Base-by-base conservation (phyloP, 2,888 invertebrate species). In the Lithophane semibrunnea region DNA sequence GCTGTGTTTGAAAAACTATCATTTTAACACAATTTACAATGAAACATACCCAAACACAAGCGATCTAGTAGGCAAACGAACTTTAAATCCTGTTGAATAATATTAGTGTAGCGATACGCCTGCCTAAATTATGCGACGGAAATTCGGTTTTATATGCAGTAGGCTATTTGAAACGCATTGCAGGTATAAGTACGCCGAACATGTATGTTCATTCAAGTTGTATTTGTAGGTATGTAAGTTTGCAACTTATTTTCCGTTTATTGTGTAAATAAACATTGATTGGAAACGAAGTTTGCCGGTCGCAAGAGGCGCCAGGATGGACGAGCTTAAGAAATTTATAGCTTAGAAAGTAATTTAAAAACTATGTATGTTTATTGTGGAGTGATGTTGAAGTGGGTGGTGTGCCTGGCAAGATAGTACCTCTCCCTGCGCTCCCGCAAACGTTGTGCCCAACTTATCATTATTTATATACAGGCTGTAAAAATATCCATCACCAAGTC, bases 181-280 rank as follows among this genome's bases (percentile, higher is more conserved):
- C 29, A 16, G 58, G n/a, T 29, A n/a, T 37, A 60, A 37, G n/a
- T 42, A n/a, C 63, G 37, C n/a, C n/a, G 7, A 16, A 7, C 10
- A 16, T 16, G 7, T 18, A 12, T 37, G 7, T 18, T 61, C 2
- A 68, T 68, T 37, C 18, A n/a, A 42, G 21, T 52, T 67, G 29
- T 67, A 29, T 66, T 21, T 21, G 12, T 49, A n/a, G 37, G 37
- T n/a, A 56, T 13, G 10, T 24, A 56, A 21, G 3, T 29, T 44
- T 24, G 16, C 5, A 47, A 37, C 77, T 56, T 29, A 75, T 77
- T 65, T 64, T 56, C 24, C 49, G 77, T 77, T 77, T 54, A 77
- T 64, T 77, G 61, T 68, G 7, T 61, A 37, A 56, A 52, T 49
- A 49, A 52, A 18, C 49, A 52, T 52, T 21, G 21, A 52, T 52